Conservation (phyloP, 2,797 vertebrate species). For the Bradypodion pumilum region DNA sequence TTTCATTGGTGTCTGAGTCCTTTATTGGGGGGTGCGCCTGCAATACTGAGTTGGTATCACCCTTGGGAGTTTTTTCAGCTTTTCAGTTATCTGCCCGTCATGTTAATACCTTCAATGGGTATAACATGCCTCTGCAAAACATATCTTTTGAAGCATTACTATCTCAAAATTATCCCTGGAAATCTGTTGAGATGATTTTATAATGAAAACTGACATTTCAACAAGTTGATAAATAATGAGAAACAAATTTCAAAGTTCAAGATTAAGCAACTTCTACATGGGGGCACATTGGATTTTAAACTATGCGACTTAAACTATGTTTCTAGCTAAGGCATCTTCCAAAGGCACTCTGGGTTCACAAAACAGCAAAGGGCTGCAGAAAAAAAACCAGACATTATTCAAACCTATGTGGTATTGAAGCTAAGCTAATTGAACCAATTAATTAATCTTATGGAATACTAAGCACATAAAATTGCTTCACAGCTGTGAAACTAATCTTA, state of each 20-base stretch:
- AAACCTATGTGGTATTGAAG: background rate
- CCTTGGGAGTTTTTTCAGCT: no score
- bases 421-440: slow-evolving; percentile 21
- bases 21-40: no score
- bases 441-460: slow-evolving; percentile 14
- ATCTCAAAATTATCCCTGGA: background rate
- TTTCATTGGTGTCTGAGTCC: no score
- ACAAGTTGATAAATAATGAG: background rate
- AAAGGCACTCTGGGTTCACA: background rate
- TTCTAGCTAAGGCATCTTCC: background rate
- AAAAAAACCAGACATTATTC: slow-evolving; percentile 27
- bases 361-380: background rate
- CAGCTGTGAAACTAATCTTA: background rate
- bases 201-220: background rate
- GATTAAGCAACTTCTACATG: background rate
- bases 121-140: no score
- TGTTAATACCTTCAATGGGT: no score
- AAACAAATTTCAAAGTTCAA: background rate
- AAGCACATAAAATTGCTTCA: background rate
- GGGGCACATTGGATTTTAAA: background rate
- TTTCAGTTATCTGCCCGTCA: no score
- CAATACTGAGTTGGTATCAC: no score
- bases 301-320: background rate
- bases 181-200: background rate
- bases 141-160: background rate